Percentiles rank a stretch among this genome's conserved stretches.
Evolutionary conservation across 2,797 vertebrate species (phyloP).

Genomic region (Streptopelia turtur): DNA sequence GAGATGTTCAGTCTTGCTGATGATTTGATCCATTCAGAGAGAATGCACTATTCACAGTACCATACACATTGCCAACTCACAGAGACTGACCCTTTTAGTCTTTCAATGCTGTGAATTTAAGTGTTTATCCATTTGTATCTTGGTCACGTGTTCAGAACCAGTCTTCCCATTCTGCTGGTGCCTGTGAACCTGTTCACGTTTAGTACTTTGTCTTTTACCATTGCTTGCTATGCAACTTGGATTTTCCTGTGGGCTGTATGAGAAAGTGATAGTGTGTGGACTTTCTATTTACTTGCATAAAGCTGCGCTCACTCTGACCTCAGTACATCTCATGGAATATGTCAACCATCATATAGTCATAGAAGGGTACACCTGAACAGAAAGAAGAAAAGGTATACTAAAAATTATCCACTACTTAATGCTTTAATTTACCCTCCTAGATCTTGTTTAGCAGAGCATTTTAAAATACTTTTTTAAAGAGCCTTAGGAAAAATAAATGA

Average conservation of each 20-base stretch:
- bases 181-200: not conserved
- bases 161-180: not conserved
- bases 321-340: not conserved
- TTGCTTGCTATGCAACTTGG: not conserved
- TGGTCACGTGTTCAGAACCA: not conserved
- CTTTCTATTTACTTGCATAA: not conserved
- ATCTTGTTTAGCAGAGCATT: not conserved
- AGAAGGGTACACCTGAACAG: not conserved
- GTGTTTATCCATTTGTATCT: not conserved
- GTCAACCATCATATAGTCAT: not conserved
- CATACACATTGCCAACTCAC: not conserved
- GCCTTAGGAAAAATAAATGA: slow-evolving; percentile 5
- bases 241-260: slow-evolving; percentile 1
- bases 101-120: not conserved
- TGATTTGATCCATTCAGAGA: slow-evolving; percentile 34
- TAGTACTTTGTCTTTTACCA: not conserved
- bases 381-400: not conserved
- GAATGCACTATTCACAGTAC: not conserved
- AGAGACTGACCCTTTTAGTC: not conserved
- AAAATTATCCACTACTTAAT: not conserved
- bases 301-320: not conserved
- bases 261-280: not conserved
- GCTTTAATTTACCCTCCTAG: not conserved
- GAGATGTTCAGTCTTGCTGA: slow-evolving; percentile 2
- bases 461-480: slow-evolving; percentile 14